Conservation (phyloP, 2,113 vertebrate genomes). For the Ardeotis arabs region DNA sequence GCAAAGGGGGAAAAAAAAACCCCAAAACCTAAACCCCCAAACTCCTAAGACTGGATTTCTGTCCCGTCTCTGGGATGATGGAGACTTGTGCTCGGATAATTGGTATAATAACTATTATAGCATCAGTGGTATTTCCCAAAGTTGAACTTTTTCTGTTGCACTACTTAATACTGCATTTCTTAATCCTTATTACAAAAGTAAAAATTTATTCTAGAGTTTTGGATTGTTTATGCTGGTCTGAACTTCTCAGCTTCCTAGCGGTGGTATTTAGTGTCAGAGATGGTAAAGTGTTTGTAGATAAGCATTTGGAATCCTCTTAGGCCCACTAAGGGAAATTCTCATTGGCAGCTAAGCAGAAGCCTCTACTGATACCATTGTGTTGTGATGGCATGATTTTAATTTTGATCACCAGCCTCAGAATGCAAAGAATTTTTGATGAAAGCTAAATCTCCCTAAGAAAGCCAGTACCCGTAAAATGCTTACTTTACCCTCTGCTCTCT, state of each 20-base stretch:
- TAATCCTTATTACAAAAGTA: not conserved
- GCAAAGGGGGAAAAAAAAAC: not conserved
- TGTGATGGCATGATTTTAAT: not conserved
- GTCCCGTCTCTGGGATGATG: not conserved
- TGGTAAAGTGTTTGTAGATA: not conserved
- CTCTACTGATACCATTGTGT: not conserved
- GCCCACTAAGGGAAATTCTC: not conserved
- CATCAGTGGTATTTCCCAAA: not conserved
- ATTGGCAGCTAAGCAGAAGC: not conserved
- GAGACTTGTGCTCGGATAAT: not conserved
- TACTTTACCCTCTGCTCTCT: not conserved
- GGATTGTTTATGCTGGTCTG: not conserved
- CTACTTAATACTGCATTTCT: not conserved
- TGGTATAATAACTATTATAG: not conserved
- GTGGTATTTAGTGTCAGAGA: not conserved
- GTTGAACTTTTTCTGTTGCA: not conserved
- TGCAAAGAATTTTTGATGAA: not conserved
- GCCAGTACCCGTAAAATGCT: not conserved
- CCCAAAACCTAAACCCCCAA: not conserved
- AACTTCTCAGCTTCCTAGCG: not conserved
- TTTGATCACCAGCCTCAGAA: not conserved
- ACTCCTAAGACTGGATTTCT: not conserved
- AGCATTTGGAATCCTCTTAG: not conserved
- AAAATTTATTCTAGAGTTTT: not conserved
- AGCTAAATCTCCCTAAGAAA: not conserved